Base-by-base conservation (phyloP, 2,888 invertebrate genomes). In the Chironomus riparius region DNA sequence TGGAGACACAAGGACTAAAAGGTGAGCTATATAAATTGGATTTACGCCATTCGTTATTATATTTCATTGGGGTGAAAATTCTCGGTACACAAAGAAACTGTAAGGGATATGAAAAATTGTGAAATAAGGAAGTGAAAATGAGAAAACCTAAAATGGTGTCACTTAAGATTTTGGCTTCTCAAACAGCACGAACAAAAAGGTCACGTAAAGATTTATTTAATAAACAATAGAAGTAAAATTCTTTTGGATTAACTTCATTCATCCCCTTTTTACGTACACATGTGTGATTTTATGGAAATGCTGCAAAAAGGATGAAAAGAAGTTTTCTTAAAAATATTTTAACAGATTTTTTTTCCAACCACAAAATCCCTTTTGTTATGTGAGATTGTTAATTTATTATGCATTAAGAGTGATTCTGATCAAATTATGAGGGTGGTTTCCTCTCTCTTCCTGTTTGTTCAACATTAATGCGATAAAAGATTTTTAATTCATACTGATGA, bases 341-440 rank as follows among this genome's bases (percentile, higher is more conserved):
- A n/a, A n/a, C n/a, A n/a, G n/a, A n/a, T n/a, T 10, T 10, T 10
- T 7, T 2, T 38, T 38, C 10, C 7, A 38, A 38, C 38, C 38
- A 10, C 38, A 38, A 21, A 65, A 65, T 24, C 13, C 65, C 56
- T 18, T 56, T 65, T 21, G 65, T 68, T 18, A 68, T 68, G 24
- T 12, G 38, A 68, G 68, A 24, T n/a, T 38, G 28, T 28, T 68
- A 68, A 56, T 71, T 70, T 71, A 71, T 56, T 56, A 71, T 71
- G 71, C 71, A 71, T 71, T 71, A 71, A 71, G 50, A 71, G 28
- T 56, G 56, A 71, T 71, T 71, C 15, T 24, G 18, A 71, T 71
- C 71, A 71, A 71, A 71, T 71, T 71, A 71, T 15, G 71, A 71
- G 71, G 71, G 71, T 71, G 71, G 71, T 50, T 71, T 22, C 15